phyloP scores from a whole-genome alignment of 1,140 invertebrate genomes.

The Achroia grisella region DNA sequence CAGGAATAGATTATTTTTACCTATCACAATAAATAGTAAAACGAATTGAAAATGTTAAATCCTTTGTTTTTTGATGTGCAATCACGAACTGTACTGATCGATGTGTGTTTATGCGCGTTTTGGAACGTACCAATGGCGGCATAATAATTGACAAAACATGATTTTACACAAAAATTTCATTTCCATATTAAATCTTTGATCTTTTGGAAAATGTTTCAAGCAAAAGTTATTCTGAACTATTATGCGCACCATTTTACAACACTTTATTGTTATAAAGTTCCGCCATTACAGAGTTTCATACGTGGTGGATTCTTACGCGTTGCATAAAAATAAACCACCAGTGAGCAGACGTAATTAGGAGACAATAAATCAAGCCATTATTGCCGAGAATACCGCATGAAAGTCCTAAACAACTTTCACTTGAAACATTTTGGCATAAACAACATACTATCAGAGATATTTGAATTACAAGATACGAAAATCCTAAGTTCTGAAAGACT shows the following conservation, averaged over 20 bases:
- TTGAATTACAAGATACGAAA: constrained; percentile 35
- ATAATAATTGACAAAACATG: constrained; percentile 1
- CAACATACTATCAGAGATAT: constrained; percentile 58
- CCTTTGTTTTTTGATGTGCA: too few relatives aligned
- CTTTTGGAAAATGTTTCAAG: constrained; percentile 34
- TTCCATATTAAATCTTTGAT: background rate
- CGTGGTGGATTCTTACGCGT: constrained; percentile 41
- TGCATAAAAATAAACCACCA: constrained; percentile 66
- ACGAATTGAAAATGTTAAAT: too few relatives aligned
- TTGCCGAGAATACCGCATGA: constrained; percentile 28
- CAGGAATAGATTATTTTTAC: too few relatives aligned
- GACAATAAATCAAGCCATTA: constrained; percentile 21
- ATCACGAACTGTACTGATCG: too few relatives aligned
- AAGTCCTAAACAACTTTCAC: constrained; percentile 46
- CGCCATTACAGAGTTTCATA: constrained; percentile 44
- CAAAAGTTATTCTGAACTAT: constrained; percentile 31
- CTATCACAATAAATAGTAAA: too few relatives aligned
- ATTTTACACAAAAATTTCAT: background rate
- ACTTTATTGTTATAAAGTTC: constrained; percentile 16
- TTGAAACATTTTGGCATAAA: constrained; percentile 47
- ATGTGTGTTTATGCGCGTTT: too few relatives aligned
- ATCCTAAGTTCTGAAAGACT: constrained; percentile 39
- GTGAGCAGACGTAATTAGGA: constrained; percentile 35
- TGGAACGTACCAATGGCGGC: background rate
- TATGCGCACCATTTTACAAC: constrained; percentile 29